These are phyloP conservation scores for Trichomalopsis sarcophagae DNA, from an alignment of 1,140 invertebrate genomes.

Conservation along the genomic window DNA sequence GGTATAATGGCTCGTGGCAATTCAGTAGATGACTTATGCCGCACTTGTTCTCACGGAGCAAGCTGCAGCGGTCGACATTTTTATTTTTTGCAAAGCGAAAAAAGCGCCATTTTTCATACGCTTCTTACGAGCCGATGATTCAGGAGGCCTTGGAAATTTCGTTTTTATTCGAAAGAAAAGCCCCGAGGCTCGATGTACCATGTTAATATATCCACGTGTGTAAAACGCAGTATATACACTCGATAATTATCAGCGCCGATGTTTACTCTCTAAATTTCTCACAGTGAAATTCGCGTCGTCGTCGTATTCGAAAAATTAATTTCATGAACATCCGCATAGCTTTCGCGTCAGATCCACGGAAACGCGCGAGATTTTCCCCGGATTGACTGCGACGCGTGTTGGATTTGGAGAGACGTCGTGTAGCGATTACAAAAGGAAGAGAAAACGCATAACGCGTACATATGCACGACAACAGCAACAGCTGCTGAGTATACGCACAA, in stretches of 20 bases:
- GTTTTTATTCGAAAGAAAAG: background rate
- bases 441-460: no score
- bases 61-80: background rate
- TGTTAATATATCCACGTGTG: no score
- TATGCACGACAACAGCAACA: constrained; percentile 22
- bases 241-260: background rate
- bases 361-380: no score
- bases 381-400: no score
- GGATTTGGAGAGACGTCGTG: background rate
- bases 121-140: background rate
- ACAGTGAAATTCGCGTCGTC: background rate
- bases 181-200: no score
- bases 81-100: background rate
- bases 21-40: constrained; percentile 26
- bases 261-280: background rate
- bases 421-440: background rate
- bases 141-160: no score
- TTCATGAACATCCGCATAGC: no score
- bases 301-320: no score
- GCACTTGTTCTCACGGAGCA: constrained; percentile 29
- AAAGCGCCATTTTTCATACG: constrained; percentile 18
- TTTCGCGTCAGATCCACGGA: no score
- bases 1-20: constrained; percentile 12
- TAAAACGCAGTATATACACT: background rate
- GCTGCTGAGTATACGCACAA: background rate